Base-by-base conservation (phyloP, 2,797 vertebrate species). In the Micrastur ruficollis region DNA sequence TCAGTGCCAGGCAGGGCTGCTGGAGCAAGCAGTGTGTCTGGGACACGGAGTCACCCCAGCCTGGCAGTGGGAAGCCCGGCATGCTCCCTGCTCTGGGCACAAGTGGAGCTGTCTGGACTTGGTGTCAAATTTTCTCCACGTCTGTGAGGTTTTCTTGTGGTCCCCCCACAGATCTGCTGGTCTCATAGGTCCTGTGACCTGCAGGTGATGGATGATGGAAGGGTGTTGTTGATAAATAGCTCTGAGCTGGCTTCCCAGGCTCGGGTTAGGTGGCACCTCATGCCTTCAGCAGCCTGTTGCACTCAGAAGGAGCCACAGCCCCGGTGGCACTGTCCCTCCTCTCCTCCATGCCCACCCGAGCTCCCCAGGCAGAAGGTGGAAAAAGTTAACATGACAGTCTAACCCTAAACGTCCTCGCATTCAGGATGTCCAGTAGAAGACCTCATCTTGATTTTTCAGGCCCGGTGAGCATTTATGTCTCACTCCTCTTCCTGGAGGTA, bases 1-100 rank as follows among this genome's bases (percentile, higher is more conserved):
- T 1, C 52, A 67, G 38, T 10, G 53, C n/a, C 0, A 3, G 32
- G 63, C 29, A 52, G 40, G 36, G 50, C 31, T 58, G 40, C 14
- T 15, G 27, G 22, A 9, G 36, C 32, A n/a, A 49, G 49, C 11
- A 40, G 26, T 0, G 0, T 26, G 13, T 25, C 58, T 2, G 1
- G 78, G 66, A 2, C 0, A 1, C 19, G 46, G 31, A 20, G 32
- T 9, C 4, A 1, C 2, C 23, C 34, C 59, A 9, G 40, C 3
- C 31, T 10, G 65, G 84, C 18, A 20, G 19, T 4, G 14, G 44
- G 26, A 49, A 93, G 40, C 25, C 46, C 5, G 2, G 53, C 6
- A 3, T 0, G 12, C 5, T 38, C 36, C 47, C 34, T 78, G 46
- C 21, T 11, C 61, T 3, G 27, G 13, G 12, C 36, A 40, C 22